Percentiles rank a stretch among this genome's conserved stretches.
phyloP scores from a whole-genome alignment of 2,797 vertebrate species.

The Myotis planiceps region DNA sequence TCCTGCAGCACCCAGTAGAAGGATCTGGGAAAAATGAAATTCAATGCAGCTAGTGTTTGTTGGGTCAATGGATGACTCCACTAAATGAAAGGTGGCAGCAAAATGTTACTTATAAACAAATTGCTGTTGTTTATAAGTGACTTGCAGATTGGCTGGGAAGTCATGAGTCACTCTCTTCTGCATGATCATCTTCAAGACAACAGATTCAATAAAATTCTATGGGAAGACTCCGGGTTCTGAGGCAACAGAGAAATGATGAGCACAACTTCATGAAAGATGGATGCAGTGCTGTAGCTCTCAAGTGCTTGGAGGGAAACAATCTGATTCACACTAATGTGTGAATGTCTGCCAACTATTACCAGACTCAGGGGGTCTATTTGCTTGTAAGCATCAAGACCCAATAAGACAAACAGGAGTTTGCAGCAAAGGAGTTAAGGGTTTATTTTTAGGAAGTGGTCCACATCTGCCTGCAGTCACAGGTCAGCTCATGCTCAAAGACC shows the following conservation, averaged over 20 bases:
- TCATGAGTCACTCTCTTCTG: not conserved
- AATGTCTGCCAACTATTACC: not conserved
- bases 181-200: not conserved
- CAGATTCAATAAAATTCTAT: not conserved
- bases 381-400: not conserved
- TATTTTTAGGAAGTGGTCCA: not conserved
- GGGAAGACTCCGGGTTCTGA: not conserved
- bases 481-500: not conserved
- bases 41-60: not conserved
- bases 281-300: not conserved
- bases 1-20: not conserved
- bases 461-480: not conserved
- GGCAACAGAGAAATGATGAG: not conserved
- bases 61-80: not conserved
- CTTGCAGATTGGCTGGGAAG: not conserved
- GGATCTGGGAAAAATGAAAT: not conserved
- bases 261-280: not conserved
- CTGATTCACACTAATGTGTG: not conserved
- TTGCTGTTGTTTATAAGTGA: not conserved
- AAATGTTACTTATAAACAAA: not conserved
- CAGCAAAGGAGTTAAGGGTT: not conserved
- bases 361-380: not conserved
- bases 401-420: not conserved
- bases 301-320: not conserved
- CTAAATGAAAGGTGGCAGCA: not conserved